A percentile compares a stretch with the other conserved stretches of the same genome.
Evolutionary conservation across 2,888 invertebrate species (phyloP).

Genomic region (Drosophila paucipuncta): DNA sequence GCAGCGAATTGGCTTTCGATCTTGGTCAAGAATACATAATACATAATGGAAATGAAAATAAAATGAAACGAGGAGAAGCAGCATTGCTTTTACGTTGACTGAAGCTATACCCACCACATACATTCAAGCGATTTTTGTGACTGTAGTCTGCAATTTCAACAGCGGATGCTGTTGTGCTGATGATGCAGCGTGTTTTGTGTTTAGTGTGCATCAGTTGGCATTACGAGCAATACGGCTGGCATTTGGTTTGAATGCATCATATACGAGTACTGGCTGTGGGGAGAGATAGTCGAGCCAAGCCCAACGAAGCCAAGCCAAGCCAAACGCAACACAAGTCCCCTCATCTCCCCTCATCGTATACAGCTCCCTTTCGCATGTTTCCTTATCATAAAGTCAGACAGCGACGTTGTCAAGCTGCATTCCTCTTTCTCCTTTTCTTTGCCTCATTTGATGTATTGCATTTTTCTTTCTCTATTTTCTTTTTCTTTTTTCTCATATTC

Average conservation of each 20-base stretch:
- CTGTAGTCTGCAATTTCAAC: background rate
- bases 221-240: slow-evolving; percentile 45
- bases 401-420: slow-evolving; percentile 47
- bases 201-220: slow-evolving; percentile 31
- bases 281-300: background rate
- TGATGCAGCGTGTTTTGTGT: slow-evolving; percentile 11
- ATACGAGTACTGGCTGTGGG: slow-evolving; percentile 39
- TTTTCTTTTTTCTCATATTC: slow-evolving; percentile 15
- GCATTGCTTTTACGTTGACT: background rate
- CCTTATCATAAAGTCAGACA: slow-evolving; percentile 72
- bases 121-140: background rate
- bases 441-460: slow-evolving; percentile 74
- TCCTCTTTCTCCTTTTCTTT: slow-evolving; percentile 1
- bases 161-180: background rate
- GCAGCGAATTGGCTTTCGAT: background rate
- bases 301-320: background rate
- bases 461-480: slow-evolving; percentile 31
- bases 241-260: slow-evolving; percentile 70
- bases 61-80: background rate
- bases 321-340: background rate
- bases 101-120: background rate
- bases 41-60: background rate
- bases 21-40: background rate
- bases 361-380: slow-evolving; percentile 48
- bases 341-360: background rate